phyloP scores from a whole-genome alignment of 53 echinoderm and acorn worm species.

The Glandiceps talaboti region DNA sequence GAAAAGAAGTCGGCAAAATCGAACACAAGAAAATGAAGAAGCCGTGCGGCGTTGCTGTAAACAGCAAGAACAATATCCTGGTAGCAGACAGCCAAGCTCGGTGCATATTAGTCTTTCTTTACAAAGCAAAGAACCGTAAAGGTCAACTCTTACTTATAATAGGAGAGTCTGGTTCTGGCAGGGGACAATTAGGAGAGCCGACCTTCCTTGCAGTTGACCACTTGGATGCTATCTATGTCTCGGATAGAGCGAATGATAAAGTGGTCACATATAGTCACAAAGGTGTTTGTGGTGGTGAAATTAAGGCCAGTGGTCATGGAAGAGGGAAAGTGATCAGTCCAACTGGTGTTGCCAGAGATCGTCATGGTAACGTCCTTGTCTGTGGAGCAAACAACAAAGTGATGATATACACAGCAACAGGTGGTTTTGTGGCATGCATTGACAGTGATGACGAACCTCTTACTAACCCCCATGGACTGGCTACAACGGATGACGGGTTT shows the following conservation, averaged over 20 bases:
- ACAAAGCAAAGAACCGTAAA: neutral
- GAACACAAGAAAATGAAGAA: neutral
- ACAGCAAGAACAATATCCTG: neutral
- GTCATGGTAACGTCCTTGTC: neutral
- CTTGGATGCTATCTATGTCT: neutral
- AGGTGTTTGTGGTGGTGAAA: neutral
- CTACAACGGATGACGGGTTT: neutral
- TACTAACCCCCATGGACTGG: neutral
- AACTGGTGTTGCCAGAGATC: neutral
- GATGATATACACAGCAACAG: neutral
- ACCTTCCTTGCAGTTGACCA: neutral
- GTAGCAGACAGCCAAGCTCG: neutral
- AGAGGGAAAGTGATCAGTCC: neutral
- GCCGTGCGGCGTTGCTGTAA: neutral
- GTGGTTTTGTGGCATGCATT: neutral
- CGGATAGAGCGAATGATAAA: neutral
- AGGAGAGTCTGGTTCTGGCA: neutral
- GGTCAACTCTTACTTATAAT: neutral
- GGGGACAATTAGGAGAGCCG: neutral
- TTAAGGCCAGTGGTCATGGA: neutral
- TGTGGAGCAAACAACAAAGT: neutral
- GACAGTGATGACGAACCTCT: neutral
- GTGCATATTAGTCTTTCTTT: neutral
- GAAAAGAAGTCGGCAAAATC: neutral
- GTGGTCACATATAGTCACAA: neutral